Evolutionary conservation across 2,888 invertebrate species (phyloP).

Genomic region (Chorisops tibialis): DNA sequence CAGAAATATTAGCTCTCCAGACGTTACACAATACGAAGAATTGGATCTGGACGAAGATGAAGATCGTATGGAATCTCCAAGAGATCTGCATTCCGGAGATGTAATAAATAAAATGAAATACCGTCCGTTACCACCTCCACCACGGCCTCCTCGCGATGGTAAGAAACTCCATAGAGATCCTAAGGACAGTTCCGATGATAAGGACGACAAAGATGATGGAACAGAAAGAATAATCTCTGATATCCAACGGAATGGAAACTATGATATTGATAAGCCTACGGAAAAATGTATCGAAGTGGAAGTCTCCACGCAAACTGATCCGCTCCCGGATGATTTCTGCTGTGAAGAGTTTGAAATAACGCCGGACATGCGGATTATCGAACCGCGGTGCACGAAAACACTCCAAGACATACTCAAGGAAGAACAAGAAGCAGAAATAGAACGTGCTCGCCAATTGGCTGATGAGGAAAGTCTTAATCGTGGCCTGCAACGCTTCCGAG

Average conservation of each 20-base stretch:
- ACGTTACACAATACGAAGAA: conserved; percentile 56
- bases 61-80: conserved; percentile 36
- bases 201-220: conserved; percentile 40
- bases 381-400: conserved; percentile 44
- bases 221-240: conserved; percentile 36
- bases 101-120: conserved; percentile 80
- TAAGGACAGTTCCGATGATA: conserved; percentile 39
- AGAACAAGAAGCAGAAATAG: conserved; percentile 42
- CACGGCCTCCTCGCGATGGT: conserved; percentile 71
- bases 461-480: conserved; percentile 57
- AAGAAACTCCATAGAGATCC: conserved; percentile 47
- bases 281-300: conserved; percentile 60
- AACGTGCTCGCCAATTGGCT: conserved; percentile 42
- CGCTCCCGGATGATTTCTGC: conserved; percentile 72
- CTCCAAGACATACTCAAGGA: conserved; percentile 48
- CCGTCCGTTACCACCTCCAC: conserved; percentile 81
- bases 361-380: conserved; percentile 49
- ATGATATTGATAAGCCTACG: conserved; percentile 42
- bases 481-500: conserved; percentile 55
- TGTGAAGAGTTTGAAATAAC: conserved; percentile 58
- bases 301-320: conserved; percentile 82
- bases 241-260: conserved; percentile 42
- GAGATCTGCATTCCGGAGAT: conserved; percentile 69
- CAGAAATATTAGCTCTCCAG: conserved; percentile 32
- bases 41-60: conserved; percentile 42